Conservation (phyloP, 2,113 vertebrate genomes). For the Otus sunia region DNA sequence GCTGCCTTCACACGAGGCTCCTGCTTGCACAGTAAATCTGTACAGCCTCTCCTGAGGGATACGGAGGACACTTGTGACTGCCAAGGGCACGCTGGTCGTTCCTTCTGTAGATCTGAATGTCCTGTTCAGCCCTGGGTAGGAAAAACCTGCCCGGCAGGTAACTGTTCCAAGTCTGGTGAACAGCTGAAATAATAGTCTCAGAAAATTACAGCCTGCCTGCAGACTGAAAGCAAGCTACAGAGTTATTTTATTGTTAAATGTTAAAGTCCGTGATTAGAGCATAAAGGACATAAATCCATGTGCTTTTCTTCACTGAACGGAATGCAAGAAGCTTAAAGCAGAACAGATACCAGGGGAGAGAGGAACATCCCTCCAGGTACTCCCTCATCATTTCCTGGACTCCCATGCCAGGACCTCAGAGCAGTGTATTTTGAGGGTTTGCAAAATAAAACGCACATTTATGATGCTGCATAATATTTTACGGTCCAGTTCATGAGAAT, state of each 20-base stretch:
- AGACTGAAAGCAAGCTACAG: not conserved
- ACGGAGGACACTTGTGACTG: not conserved
- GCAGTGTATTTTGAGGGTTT: not conserved
- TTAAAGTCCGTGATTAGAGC: not conserved
- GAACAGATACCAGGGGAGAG: not conserved
- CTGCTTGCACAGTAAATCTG: not conserved
- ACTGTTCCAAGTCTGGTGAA: not conserved
- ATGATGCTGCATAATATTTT: not conserved
- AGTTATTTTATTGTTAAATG: not conserved
- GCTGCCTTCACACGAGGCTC: not conserved
- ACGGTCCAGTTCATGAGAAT: not conserved
- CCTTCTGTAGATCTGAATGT: not conserved
- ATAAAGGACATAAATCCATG: not conserved
- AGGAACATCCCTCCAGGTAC: not conserved
- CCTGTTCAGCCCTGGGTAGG: not conserved
- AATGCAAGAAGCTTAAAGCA: not conserved
- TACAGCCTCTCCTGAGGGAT: not conserved
- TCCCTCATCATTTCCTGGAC: not conserved
- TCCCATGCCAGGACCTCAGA: not conserved
- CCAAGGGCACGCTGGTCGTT: not conserved
- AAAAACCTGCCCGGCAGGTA: constrained; percentile 44
- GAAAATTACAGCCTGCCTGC: not conserved
- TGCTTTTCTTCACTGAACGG: not conserved
- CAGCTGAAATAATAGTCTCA: not conserved
- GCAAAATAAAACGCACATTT: not conserved